Base-by-base conservation (phyloP, 2,888 invertebrate species). In the Melinaea marsaeus region DNA sequence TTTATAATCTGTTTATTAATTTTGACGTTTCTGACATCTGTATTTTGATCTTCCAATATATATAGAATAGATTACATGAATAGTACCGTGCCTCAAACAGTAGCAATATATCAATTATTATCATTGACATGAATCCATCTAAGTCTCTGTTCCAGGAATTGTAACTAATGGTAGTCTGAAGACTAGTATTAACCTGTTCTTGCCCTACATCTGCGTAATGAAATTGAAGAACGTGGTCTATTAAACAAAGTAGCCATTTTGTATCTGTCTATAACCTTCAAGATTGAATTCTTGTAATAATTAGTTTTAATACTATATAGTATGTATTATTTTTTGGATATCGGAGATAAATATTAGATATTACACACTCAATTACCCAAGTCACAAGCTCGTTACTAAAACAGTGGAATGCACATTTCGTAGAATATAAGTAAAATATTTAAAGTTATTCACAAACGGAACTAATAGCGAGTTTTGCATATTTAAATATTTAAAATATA, bases 41-140 rank as follows among this genome's bases (percentile, higher is more conserved):
- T 37, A 37, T 37, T 37, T 2, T 37, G 37, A 37, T 37, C 37
- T 37, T 6, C 37, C 42, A 42, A 42, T 9, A 9, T 42, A 9
- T 9, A 13, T 22, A n/a, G n/a, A 32, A 32, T 51, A 32, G 32
- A 32, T 61, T 67, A 65, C 55, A 58, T 63, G 56, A 56, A 57
- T 35, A 57, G 61, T 61, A 51, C 51, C 51, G 32, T 47, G 51
- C 22, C 47, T 55, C 58, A 55, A 66, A 68, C 69, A 63, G 68
- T 69, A 68, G 69, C 69, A 55, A 66, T 62, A 61, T 54, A 66
- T 64, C 64, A 55, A 66, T 66, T 66, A 60, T 63, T 64, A 68
- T 68, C 63, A 66, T 62, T 63, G 57, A 58, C 61, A 63, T 64
- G 63, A 61, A 66, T 47, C 55, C 58, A 58, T 55, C 63, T 64